Evolutionary conservation across 1,140 invertebrate genomes (phyloP).

Genomic region (Apolygus lucorum): DNA sequence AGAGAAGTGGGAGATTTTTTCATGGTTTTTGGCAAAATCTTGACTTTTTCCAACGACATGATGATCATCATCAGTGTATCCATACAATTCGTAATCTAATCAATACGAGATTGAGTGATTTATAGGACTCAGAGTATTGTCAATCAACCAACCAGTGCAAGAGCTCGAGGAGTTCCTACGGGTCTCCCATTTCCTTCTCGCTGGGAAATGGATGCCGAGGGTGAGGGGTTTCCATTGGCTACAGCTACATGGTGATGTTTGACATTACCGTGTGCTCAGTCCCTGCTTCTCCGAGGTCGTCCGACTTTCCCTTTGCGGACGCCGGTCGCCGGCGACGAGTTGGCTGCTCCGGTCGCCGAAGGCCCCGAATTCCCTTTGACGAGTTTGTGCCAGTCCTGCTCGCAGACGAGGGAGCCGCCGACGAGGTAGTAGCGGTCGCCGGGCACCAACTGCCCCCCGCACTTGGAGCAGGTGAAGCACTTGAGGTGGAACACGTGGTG

Average conservation of each 20-base stretch:
- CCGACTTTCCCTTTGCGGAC: constrained; percentile 74
- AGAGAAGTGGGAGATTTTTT: too few relatives aligned
- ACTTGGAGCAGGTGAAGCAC: constrained; percentile 89
- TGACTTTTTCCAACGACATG: too few relatives aligned
- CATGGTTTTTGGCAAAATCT: too few relatives aligned
- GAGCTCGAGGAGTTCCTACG: too few relatives aligned
- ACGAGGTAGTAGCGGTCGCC: constrained; percentile 85
- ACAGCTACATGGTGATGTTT: background rate
- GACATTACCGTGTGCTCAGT: constrained; percentile 51
- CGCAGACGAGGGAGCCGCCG: constrained; percentile 75
- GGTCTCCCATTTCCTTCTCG: too few relatives aligned
- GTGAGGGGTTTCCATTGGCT: background rate
- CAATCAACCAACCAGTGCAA: too few relatives aligned
- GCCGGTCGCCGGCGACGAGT: constrained; percentile 45
- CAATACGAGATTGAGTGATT: too few relatives aligned
- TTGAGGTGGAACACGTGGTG: constrained; percentile 81
- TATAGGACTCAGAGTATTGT: too few relatives aligned
- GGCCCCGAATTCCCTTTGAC: constrained; percentile 50
- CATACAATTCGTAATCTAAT: too few relatives aligned
- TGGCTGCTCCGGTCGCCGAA: constrained; percentile 45
- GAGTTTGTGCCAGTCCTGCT: constrained; percentile 87
- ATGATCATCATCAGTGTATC: too few relatives aligned
- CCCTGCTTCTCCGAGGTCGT: constrained; percentile 51
- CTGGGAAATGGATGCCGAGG: too few relatives aligned
- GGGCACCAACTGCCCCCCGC: constrained; percentile 70